Conservation (phyloP, 2,888 invertebrate genomes). For the Lepidochitona cinerea region DNA sequence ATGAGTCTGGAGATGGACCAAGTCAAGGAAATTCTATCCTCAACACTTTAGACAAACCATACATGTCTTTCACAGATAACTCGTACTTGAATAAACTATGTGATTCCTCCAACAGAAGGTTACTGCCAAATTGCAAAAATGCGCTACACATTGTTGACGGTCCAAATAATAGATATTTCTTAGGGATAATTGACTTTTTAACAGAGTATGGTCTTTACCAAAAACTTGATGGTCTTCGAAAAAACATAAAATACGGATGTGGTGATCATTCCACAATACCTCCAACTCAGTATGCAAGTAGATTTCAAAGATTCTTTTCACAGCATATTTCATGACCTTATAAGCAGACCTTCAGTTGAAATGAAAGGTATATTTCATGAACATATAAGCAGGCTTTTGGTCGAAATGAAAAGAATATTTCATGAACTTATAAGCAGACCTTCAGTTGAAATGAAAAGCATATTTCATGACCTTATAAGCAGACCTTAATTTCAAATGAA, state of each 20-base stretch:
- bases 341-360: too few relatives aligned
- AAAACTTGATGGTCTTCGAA: constrained; percentile 42
- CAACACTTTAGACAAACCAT: too few relatives aligned
- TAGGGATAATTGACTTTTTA: constrained; percentile 64
- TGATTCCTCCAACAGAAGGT: constrained; percentile 40
- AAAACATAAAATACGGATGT: constrained; percentile 51
- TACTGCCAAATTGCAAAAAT: constrained; percentile 54
- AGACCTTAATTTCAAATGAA: too few relatives aligned
- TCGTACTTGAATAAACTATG: constrained; percentile 26
- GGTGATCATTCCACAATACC: constrained; percentile 58
- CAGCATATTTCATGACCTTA: too few relatives aligned
- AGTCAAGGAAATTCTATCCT: too few relatives aligned
- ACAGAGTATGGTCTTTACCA: constrained; percentile 52
- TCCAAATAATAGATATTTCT: constrained; percentile 45
- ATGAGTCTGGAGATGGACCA: too few relatives aligned
- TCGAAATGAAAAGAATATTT: too few relatives aligned
- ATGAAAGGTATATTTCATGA: too few relatives aligned
- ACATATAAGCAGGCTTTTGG: too few relatives aligned
- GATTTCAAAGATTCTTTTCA: constrained; percentile 53
- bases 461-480: too few relatives aligned
- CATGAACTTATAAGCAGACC: too few relatives aligned
- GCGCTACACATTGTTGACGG: constrained; percentile 62
- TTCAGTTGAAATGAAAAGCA: too few relatives aligned
- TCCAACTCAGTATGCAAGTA: constrained; percentile 46
- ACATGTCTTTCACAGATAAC: constrained; percentile 26